These are phyloP conservation scores for Stenoptilia bipunctidactyla DNA, from an alignment of 2,888 invertebrate species.

Conservation along the genomic window DNA sequence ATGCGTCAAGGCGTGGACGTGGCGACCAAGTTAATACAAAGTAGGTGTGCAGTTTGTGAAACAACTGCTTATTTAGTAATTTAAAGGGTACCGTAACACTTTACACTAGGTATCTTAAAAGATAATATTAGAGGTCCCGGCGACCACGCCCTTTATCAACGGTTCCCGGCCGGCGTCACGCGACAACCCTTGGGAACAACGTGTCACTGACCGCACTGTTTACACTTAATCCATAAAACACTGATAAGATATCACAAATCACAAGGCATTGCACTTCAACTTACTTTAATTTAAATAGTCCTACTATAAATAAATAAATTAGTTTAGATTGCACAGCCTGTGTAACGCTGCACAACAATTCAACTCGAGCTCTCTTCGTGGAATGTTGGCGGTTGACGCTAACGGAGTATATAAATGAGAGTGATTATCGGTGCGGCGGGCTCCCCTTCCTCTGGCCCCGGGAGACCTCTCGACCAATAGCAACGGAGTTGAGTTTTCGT, in stretches of 20 bases:
- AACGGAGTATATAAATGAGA: conserved; percentile 71
- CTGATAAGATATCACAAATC: conserved; percentile 24
- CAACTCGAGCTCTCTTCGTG: conserved; percentile 64
- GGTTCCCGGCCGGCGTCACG: conserved; percentile 32
- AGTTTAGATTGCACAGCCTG: conserved; percentile 68
- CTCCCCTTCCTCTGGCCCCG: conserved; percentile 66
- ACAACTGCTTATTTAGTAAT: no score
- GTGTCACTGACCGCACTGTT: conserved; percentile 59
- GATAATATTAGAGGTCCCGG: conserved; percentile 28
- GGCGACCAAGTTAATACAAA: no score
- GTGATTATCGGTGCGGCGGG: conserved; percentile 48
- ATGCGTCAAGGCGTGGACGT: conserved; percentile 37
- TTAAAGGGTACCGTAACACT: no score
- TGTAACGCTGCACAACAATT: conserved; percentile 57
- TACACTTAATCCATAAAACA: conserved; percentile 29
- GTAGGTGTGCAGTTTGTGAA: no score
- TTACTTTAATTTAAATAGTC: conserved; percentile 69
- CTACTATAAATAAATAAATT: conserved; percentile 68
- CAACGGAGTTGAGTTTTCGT: conserved; percentile 62
- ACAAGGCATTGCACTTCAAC: conserved; percentile 35
- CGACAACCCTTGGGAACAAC: conserved; percentile 26
- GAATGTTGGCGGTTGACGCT: conserved; percentile 58
- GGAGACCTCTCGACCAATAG: conserved; percentile 72
- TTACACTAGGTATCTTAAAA: no score
- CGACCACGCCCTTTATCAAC: conserved; percentile 72